Percentiles rank a stretch among this genome's conserved stretches.
phyloP scores from a whole-genome alignment of 2,888 invertebrate species.

The Agrochola litura region DNA sequence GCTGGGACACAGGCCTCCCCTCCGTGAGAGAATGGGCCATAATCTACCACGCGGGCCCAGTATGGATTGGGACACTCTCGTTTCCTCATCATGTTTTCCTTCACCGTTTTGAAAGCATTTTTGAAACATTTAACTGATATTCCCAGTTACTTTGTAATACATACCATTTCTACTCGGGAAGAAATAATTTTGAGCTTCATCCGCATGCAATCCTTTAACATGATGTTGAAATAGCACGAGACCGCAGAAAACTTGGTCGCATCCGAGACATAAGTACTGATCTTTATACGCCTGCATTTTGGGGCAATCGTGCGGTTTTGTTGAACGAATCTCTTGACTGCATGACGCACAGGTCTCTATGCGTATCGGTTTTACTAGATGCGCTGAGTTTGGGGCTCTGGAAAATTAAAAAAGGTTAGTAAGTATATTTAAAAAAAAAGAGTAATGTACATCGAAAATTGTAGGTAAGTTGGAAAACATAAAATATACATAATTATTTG shows the following conservation, averaged over 20 bases:
- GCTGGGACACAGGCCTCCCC: too few species aligned
- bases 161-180: conserved; percentile 69
- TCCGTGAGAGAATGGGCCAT: too few species aligned
- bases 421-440: too few species aligned
- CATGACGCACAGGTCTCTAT: conserved; percentile 73
- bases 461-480: neutral
- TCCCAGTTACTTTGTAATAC: neutral
- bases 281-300: neutral
- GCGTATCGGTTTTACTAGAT: conserved; percentile 74
- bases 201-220: conserved; percentile 72
- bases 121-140: too few species aligned
- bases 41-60: too few species aligned
- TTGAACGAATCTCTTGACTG: conserved; percentile 53
- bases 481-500: neutral
- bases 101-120: too few species aligned
- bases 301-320: conserved; percentile 44
- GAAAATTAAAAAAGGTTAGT: conserved; percentile 36
- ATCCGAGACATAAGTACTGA: conserved; percentile 72
- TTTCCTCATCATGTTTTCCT: too few species aligned
- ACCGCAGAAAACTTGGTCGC: conserved; percentile 69
- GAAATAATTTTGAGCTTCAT: conserved; percentile 74
- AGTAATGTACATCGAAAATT: too few species aligned
- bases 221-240: conserved; percentile 76
- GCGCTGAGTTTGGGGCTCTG: conserved; percentile 70
- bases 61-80: too few species aligned